Base-by-base conservation (phyloP, 2,797 vertebrate genomes). In the Propithecus deckenii region DNA sequence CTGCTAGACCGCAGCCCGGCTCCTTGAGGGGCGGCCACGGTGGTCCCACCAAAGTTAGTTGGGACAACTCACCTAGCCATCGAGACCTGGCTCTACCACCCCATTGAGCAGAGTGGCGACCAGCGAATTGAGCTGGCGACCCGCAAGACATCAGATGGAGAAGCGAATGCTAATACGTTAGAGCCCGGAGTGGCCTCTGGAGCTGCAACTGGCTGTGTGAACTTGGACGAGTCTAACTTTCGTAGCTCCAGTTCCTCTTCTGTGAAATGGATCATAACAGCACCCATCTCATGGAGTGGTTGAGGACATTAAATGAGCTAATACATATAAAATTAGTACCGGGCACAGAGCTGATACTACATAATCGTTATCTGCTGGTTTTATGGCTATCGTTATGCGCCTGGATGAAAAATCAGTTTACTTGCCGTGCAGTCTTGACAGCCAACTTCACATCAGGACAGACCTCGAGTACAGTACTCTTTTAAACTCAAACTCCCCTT, bases 311-410 rank as follows among this genome's bases (percentile, higher is more conserved):
- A 11, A 50, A 41, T 28, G 28, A 61, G 5, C 43, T 38, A 32
- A 18, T 35, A 23, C 15, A 4, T 8, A 10, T 22, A 13, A 74
- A 92, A 7, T 59, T 71, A 28, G 50, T 2, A 25, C 84, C 7
- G 0, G 38, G 46, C 41, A 7, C 5, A n/a, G 46, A 20, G 3
- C 0, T 22, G 30, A 50, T 6, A 25, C 1, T 2, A 15, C 69
- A 13, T 38, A 13, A 2, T 41, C 25, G 32, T 88, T 30, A 32
- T 30, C 46, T 20, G 38, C 50, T 41, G 4, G 30, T 55, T 52
- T 80, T 25, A 35, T 18, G 80, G 65, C 46, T 41, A 35, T 0
- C 61, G 25, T 4, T 75, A 9, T 1, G 15, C 0, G 0, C 20
- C 48, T 7, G 0, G 2, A 8, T 28, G 23, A 13, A 81, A 61